Evolutionary conservation across 2,797 vertebrate species (phyloP), one percentile per base, ranked within the genome.

Genomic region (Gila robusta): DNA sequence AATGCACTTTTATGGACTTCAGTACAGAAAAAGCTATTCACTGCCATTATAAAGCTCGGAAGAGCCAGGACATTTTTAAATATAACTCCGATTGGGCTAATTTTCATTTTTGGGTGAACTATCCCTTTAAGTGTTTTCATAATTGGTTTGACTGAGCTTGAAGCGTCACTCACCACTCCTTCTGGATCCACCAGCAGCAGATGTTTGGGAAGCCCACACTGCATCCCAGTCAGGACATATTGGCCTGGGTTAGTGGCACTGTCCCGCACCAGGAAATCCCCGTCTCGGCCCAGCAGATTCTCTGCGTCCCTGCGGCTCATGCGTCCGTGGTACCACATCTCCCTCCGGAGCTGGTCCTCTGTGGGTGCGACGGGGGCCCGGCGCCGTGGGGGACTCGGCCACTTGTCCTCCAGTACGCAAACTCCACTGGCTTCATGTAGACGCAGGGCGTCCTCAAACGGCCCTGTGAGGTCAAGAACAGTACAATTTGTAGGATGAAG

Each of bases 161-260:
- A 86, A 16, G 9, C 2, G 0, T 10, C 66, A 85, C 98, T 97
- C 94, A 99, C 98, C 97, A 99, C 98, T 37, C 98, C 98, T 92
- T 99, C 98, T 0, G 98, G 98, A 89, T 99, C 98, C 89, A 99
- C 98, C 9, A 99, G 95, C 86, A 99, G 96, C 79, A 99, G 94
- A 90, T 99, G 98, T 91, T 98, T 98, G 76, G 98, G 97, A 85
- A 98, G 96, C 59, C 98, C 97, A 0, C 96, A 95, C 88, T 99
- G 97, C 96, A 99, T 98, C 79, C 98, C 98, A 0, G 98, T 99
- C 81, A 99, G 96, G 81, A 99, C 98, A 0, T 99, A 99, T 92
- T 99, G 98, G 44, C 98, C 98, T 0, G 96, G 97, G 92, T 98
- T 99, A 87, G 97, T 99, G 17, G 97, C 95, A 81, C 98, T 99